phyloP scores from a whole-genome alignment of 2,888 invertebrate species.

The Drosophila nr. perissopoda region DNA sequence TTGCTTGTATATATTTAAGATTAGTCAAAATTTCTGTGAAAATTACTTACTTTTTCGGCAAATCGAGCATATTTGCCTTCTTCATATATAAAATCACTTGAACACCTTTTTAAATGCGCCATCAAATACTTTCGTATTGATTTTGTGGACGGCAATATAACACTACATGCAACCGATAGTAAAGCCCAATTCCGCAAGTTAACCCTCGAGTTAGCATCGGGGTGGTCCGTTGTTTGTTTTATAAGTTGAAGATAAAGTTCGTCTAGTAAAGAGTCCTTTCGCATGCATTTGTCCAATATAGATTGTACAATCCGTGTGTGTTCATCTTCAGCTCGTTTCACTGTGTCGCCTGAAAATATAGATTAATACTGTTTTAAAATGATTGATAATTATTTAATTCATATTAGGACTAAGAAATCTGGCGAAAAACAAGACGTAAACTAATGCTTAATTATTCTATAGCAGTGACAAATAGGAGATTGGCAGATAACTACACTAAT shows the following conservation, averaged over 20 bases:
- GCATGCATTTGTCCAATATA: conserved; percentile 95
- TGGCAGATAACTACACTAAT: too few species aligned
- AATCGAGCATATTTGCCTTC: conserved; percentile 97
- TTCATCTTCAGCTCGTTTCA: conserved; percentile 93
- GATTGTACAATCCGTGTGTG: conserved; percentile 95
- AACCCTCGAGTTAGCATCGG: conserved; percentile 94
- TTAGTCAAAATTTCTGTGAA: neutral
- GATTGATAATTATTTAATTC: neutral
- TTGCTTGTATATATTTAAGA: neutral
- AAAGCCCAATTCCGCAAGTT: conserved; percentile 97
- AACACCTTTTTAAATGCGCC: conserved; percentile 94
- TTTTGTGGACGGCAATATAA: conserved; percentile 94
- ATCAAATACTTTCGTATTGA: conserved; percentile 94
- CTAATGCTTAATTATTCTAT: neutral
- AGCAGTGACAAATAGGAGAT: too few species aligned
- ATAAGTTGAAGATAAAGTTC: conserved; percentile 96
- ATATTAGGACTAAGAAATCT: neutral
- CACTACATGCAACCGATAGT: conserved; percentile 91
- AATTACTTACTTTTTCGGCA: conserved; percentile 90
- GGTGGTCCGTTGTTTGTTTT: conserved; percentile 97
- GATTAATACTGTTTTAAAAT: neutral
- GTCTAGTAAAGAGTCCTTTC: conserved; percentile 94
- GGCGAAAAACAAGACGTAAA: neutral
- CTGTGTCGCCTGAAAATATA: conserved; percentile 86
- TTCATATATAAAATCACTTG: conserved; percentile 94